Conservation (phyloP, 2,113 vertebrate genomes). For the Alethe diademata region DNA sequence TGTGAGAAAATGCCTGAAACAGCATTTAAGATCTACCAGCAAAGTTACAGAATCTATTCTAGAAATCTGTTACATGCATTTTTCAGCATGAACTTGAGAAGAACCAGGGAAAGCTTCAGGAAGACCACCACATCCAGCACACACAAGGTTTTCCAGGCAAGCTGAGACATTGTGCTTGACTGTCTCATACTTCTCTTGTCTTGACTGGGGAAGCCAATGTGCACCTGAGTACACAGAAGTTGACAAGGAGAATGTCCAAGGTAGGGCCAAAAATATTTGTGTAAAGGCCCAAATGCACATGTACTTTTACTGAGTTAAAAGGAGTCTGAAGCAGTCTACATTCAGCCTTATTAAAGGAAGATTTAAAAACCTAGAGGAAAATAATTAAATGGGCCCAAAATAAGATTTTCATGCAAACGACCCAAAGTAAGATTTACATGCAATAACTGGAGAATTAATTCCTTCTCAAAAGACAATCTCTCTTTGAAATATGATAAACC, state of each 20-base stretch:
- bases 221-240: background rate
- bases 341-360: background rate
- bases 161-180: background rate
- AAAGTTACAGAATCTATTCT: background rate
- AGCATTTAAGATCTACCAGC: background rate
- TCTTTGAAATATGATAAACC: background rate
- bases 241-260: background rate
- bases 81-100: background rate
- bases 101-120: background rate
- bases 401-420: background rate
- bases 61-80: background rate
- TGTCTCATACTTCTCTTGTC: background rate
- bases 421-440: no score
- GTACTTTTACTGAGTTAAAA: background rate
- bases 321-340: background rate
- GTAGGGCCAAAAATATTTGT: background rate
- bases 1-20: background rate
- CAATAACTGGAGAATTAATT: background rate
- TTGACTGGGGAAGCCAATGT: rapidly evolving
- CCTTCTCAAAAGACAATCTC: background rate
- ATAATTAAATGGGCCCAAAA: background rate
- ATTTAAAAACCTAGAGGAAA: background rate
- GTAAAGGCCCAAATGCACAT: background rate
- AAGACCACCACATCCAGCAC: background rate
- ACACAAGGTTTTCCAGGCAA: background rate